phyloP scores from a whole-genome alignment of 2,113 vertebrate genomes.

The Myrmecophaga tridactyla region DNA sequence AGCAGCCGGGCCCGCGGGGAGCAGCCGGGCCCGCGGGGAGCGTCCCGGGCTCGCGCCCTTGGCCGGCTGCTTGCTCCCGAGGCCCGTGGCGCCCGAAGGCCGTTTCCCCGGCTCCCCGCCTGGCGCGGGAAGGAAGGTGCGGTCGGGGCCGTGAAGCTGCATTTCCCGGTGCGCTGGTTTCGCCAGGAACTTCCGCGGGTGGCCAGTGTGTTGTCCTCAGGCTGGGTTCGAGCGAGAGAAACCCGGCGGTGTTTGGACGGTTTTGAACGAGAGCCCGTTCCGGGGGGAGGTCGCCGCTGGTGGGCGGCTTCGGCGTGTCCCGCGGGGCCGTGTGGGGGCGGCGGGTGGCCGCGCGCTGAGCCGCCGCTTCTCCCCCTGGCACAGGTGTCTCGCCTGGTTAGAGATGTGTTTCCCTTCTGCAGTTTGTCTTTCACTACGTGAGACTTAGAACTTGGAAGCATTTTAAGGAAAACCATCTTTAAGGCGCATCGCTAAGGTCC shows the following conservation, averaged over 20 bases:
- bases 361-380: not conserved
- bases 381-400: not conserved
- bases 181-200: conserved; percentile 72
- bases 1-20: too few species aligned
- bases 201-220: conserved; percentile 70
- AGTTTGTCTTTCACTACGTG: too few species aligned
- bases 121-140: conserved; percentile 69
- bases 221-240: conserved; percentile 56
- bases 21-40: too few species aligned
- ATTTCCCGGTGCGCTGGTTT: conserved; percentile 62
- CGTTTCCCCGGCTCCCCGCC: conserved; percentile 1
- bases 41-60: too few species aligned
- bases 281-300: too few species aligned
- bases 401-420: too few species aligned
- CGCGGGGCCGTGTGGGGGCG: too few species aligned
- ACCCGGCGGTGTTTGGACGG: not conserved
- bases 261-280: conserved; percentile 40
- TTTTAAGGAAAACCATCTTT: not conserved
- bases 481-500: not conserved
- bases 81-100: conserved; percentile 59
- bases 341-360: too few species aligned
- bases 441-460: not conserved
- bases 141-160: conserved; percentile 63
- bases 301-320: too few species aligned
- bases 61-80: too few species aligned